These are phyloP conservation scores for Parazoanthus darwini DNA, from an alignment of 92 coral and sea anemone genomes.

Conservation along the genomic window DNA sequence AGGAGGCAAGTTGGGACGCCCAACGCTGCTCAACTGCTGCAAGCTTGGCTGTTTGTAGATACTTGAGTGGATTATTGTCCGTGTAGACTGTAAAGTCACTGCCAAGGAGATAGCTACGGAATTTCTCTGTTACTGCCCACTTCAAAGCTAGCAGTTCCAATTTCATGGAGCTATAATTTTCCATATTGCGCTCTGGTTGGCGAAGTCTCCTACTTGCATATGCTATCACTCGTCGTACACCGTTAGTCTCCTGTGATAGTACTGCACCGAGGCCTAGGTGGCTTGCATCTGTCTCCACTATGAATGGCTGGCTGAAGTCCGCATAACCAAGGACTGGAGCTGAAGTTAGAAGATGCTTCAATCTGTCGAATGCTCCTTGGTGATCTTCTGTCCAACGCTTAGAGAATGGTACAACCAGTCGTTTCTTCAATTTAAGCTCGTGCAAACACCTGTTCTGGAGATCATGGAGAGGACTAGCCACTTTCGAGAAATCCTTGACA, in stretches of 20 bases:
- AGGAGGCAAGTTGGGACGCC: conserved; percentile 51
- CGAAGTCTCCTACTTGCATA: not conserved
- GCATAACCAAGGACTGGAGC: conserved; percentile 41
- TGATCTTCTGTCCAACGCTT: conserved; percentile 30
- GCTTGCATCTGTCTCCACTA: not conserved
- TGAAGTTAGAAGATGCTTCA: conserved; percentile 18
- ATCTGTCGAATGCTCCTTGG: conserved; percentile 3
- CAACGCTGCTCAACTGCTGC: conserved; percentile 61
- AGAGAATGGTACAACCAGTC: conserved; percentile 10
- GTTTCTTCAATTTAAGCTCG: conserved; percentile 30
- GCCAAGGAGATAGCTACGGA: not conserved
- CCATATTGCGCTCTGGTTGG: conserved; percentile 10
- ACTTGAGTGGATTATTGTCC: not conserved
- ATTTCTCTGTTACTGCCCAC: conserved; percentile 46
- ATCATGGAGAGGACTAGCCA: conserved; percentile 62
- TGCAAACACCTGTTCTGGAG: conserved; percentile 47
- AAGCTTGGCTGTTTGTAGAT: conserved; percentile 56
- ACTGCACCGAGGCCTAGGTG: conserved; percentile 27
- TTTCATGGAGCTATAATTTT: not conserved
- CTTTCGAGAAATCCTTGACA: conserved; percentile 52
- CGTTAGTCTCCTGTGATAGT: conserved; percentile 42
- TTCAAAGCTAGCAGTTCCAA: conserved; percentile 45
- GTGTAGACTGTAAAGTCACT: not conserved
- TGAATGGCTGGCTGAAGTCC: conserved; percentile 30
- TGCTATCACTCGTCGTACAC: not conserved